A percentile compares a stretch with the other conserved stretches of the same genome.
Conservation (phyloP, 1,140 invertebrate species). For the Gyrodactylus bullatarudis region DNA sequence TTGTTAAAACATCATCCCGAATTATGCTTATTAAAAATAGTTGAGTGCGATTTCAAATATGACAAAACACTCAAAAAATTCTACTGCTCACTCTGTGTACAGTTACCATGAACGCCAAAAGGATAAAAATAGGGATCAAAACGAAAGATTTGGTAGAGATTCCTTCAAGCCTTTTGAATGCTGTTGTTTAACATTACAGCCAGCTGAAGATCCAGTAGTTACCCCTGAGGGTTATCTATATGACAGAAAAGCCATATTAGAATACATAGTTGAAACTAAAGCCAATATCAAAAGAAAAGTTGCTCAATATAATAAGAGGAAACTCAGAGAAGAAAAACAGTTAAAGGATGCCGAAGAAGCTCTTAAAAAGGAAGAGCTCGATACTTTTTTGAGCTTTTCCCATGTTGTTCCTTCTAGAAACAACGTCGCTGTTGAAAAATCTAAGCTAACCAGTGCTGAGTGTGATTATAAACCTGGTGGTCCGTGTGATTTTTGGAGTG, state of each 20-base stretch:
- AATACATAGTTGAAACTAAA: conserved; percentile 79
- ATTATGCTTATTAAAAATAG: too few relatives aligned
- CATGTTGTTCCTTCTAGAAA: background rate
- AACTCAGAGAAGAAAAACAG: conserved; percentile 6
- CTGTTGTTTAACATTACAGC: conserved; percentile 74
- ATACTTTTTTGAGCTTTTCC: background rate
- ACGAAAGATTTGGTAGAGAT: conserved; percentile 52
- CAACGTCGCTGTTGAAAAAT: background rate
- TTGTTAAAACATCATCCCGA: too few relatives aligned
- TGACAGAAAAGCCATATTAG: conserved; percentile 78
- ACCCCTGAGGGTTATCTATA: conserved; percentile 69
- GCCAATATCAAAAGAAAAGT: conserved; percentile 51
- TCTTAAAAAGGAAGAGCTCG: background rate
- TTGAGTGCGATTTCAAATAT: conserved; percentile 12
- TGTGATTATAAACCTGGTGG: conserved; percentile 9
- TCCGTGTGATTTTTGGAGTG: background rate
- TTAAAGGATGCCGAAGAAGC: background rate
- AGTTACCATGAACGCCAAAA: conserved; percentile 91
- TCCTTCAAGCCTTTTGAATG: conserved; percentile 91
- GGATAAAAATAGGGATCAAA: conserved; percentile 45
- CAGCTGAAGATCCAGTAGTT: conserved; percentile 51
- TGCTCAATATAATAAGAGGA: conserved; percentile 64
- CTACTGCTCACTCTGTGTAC: conserved; percentile 83
- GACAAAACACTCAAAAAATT: conserved; percentile 61
- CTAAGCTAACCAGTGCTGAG: background rate